Evolutionary conservation across 1,140 invertebrate species (phyloP), one percentile per base, ranked within the genome.

Genomic region (Mycetomoellerius zeteki): DNA sequence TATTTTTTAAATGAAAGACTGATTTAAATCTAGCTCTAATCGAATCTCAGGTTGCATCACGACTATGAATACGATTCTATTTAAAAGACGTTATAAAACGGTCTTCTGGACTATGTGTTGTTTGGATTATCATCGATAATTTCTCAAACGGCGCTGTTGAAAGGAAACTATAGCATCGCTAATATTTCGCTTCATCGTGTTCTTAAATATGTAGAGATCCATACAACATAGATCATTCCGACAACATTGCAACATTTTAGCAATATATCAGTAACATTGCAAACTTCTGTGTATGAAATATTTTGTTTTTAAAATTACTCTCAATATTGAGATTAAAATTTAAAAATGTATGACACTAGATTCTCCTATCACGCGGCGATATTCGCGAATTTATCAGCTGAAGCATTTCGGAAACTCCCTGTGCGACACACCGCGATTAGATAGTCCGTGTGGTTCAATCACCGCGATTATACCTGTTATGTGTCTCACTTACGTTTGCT

Each of bases 391-490:
- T 84, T 84, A 84, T 75, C 80, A 33, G 37, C 50, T 54, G 33
- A 52, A 81, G 12, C n/a, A 73, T 60, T 84, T 84, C 27, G 24
- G 69, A 19, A 84, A 60, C 24, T 71, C 54, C 56, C n/a, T 21
- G n/a, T 54, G 75, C 65, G 21, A 24, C 37, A 12, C 3, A 50
- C 67, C 43, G 54, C 50, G 24, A 27, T 65, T 56, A 81, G 65
- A 69, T 86, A 73, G 60, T 6, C 47, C 16, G 19, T 3, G 43
- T 58, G 65, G 89, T 90, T 90, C 88, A 89, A 33, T 89, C 77
- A 90, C 88, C 85, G 62, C 56, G 76, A 86, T 89, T 89, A 78
- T 90, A 86, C 54, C 37, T 69, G 69, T 85, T 88, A 64, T 78
- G 60, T 71, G 52, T 65, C 73, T 67, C 64, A 71, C 67, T 90